Percentiles rank a stretch among this genome's conserved stretches.
Conservation (phyloP, 1,140 invertebrate species). For the Nymphalis io region DNA sequence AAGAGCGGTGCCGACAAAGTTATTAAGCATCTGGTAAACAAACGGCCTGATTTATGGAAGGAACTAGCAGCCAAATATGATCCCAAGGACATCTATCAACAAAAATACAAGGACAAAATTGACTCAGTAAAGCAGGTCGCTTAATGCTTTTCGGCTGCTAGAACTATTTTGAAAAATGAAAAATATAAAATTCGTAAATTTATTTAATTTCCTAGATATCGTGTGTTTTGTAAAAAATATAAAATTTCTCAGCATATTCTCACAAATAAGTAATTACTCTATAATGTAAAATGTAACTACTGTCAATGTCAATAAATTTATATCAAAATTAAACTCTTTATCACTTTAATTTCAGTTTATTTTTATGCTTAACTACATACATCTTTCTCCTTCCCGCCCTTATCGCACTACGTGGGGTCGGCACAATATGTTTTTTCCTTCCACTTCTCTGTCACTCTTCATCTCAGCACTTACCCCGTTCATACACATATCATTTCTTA, state of each 20-base stretch:
- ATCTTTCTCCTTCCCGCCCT: too few species aligned
- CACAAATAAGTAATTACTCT: neutral
- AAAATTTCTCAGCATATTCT: neutral
- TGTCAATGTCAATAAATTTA: neutral
- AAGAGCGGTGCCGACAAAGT: constrained; percentile 82
- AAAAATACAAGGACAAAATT: constrained; percentile 82
- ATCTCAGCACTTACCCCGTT: too few species aligned
- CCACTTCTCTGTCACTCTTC: too few species aligned
- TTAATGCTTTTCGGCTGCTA: constrained; percentile 19
- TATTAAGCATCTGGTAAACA: constrained; percentile 81
- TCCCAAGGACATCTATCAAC: constrained; percentile 82
- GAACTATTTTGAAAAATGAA: neutral
- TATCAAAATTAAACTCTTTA: neutral
- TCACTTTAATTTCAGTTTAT: too few species aligned
- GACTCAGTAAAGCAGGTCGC: constrained; percentile 54
- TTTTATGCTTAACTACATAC: too few species aligned
- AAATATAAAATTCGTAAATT: neutral
- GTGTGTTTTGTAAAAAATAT: neutral
- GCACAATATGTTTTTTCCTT: too few species aligned
- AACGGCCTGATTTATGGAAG: constrained; percentile 83
- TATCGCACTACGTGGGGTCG: too few species aligned
- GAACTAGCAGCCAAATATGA: constrained; percentile 84
- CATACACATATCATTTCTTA: too few species aligned
- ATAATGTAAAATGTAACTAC: neutral
- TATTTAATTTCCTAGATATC: neutral